Evolutionary conservation across 1,140 invertebrate genomes (phyloP).

Genomic region (Elysia chlorotica): DNA sequence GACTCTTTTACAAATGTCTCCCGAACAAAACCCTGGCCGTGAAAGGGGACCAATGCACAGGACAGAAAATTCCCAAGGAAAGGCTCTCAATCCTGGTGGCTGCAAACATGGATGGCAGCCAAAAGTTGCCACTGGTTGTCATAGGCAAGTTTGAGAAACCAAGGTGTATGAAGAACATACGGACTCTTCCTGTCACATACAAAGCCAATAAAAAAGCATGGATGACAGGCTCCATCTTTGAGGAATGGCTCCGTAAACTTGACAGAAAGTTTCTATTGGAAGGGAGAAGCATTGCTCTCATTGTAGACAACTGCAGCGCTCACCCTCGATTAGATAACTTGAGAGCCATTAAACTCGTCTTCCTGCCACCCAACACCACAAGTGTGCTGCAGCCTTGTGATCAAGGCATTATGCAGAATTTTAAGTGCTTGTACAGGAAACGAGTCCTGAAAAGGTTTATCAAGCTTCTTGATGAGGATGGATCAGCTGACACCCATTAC

Average conservation of each 20-base stretch:
- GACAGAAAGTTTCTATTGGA: conserved; percentile 14
- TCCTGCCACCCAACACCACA: conserved; percentile 33
- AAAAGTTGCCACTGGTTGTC: conserved; percentile 62
- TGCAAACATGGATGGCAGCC: conserved; percentile 58
- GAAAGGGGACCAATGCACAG: conserved; percentile 8
- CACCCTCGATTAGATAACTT: conserved; percentile 25
- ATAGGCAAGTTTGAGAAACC: conserved; percentile 63
- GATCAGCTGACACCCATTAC: background rate
- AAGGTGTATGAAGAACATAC: conserved; percentile 61
- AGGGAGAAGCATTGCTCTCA: conserved; percentile 17
- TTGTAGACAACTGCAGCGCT: conserved; percentile 36
- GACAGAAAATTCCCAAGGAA: conserved; percentile 60
- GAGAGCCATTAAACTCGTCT: conserved; percentile 13
- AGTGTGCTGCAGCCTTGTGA: conserved; percentile 28
- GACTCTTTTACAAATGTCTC: conserved; percentile 20
- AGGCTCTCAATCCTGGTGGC: conserved; percentile 60
- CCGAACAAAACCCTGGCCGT: conserved; percentile 24
- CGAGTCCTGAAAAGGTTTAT: background rate
- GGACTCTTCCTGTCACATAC: conserved; percentile 20
- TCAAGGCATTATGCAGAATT: conserved; percentile 5
- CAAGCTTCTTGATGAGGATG: background rate
- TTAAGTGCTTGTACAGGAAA: background rate
- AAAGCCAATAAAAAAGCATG: conserved; percentile 33
- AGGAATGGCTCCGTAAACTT: conserved; percentile 25
- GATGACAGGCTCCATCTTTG: conserved; percentile 28